Conservation (phyloP, 2,113 vertebrate genomes). For the Saccopteryx bilineata region DNA sequence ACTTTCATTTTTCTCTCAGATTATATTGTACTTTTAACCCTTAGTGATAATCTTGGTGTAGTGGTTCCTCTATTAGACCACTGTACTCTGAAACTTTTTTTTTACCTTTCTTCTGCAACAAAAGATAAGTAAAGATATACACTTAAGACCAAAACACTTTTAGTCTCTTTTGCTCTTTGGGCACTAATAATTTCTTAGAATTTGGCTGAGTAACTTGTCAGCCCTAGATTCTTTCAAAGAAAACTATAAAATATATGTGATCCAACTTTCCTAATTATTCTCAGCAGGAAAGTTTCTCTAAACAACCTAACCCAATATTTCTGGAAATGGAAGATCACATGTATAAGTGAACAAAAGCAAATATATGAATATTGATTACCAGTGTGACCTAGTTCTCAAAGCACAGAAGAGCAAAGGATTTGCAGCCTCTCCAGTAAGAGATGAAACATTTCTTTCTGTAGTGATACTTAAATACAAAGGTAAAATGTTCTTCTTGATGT, state of each 20-base stretch:
- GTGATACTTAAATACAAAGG: constrained; percentile 48
- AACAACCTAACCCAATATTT: not conserved
- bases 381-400: constrained; percentile 35
- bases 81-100: not conserved
- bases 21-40: not conserved
- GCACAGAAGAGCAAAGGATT: not conserved
- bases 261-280: not conserved
- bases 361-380: not conserved
- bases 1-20: not conserved
- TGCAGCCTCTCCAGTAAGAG: not conserved
- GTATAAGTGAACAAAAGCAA: not conserved
- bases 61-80: not conserved
- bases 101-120: not conserved
- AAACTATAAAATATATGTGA: not conserved
- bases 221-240: not conserved
- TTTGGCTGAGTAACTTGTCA: not conserved
- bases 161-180: not conserved
- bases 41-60: not conserved
- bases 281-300: not conserved
- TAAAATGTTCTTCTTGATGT: constrained; percentile 48
- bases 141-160: not conserved
- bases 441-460: not conserved
- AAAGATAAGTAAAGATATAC: not conserved
- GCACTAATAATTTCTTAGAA: not conserved
- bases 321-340: not conserved